A percentile compares a stretch with the other conserved stretches of the same genome.
Conservation (phyloP, 2,888 invertebrate species). For the Hofmannophila pseudospretella region DNA sequence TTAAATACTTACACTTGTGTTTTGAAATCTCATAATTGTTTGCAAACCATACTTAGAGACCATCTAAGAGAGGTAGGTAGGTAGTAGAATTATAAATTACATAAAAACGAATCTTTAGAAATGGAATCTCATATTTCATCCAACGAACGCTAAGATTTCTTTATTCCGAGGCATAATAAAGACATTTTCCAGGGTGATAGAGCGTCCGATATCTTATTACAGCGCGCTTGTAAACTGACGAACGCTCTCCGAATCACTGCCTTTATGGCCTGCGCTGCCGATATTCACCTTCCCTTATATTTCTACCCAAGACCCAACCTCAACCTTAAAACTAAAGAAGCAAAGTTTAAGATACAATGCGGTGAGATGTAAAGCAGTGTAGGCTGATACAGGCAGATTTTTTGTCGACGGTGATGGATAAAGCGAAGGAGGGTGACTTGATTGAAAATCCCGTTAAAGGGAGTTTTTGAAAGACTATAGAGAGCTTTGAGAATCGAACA, state of each 20-base stretch:
- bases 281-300: slow-evolving; percentile 54
- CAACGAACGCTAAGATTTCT: slow-evolving; percentile 13
- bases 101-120: too few species aligned
- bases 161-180: slow-evolving; percentile 38
- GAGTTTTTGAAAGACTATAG: slow-evolving; percentile 24
- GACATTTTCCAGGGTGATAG: slow-evolving; percentile 56
- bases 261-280: slow-evolving; percentile 52
- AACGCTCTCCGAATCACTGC: slow-evolving; percentile 60
- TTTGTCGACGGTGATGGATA: slow-evolving; percentile 58
- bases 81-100: too few species aligned
- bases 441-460: slow-evolving; percentile 53
- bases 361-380: slow-evolving; percentile 18
- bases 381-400: slow-evolving; percentile 55
- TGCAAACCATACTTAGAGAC: too few species aligned
- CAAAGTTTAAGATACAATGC: slow-evolving; percentile 8
- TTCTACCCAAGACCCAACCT: slow-evolving; percentile 28
- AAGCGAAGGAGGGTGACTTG: slow-evolving; percentile 44
- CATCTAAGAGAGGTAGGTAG: too few species aligned
- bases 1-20: too few species aligned
- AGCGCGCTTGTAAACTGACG: slow-evolving; percentile 60
- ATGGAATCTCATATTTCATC: slow-evolving; percentile 17
- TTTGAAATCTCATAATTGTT: too few species aligned
- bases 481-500: slow-evolving; percentile 11
- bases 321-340: slow-evolving; percentile 19
- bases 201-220: slow-evolving; percentile 66